Conservation (phyloP, 1,140 invertebrate genomes). For the Cherax quadricarinatus region DNA sequence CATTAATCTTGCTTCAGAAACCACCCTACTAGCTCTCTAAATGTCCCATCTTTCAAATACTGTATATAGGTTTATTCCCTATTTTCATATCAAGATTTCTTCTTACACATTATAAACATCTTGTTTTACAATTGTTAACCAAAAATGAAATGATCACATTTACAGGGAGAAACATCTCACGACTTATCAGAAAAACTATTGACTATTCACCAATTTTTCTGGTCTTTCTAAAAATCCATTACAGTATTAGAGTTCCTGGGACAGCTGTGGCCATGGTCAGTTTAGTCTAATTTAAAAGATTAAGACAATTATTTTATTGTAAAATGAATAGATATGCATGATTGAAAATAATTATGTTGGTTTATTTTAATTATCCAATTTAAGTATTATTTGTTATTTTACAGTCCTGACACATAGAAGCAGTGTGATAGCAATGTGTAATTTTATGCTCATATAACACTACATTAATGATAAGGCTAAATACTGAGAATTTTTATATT, state of each 20-base stretch:
- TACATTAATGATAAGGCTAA: not conserved
- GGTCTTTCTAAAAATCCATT: not conserved
- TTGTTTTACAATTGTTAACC: too few relatives aligned
- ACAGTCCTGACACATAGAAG: not conserved
- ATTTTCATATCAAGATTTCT: too few relatives aligned
- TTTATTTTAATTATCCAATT: not conserved
- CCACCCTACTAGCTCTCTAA: not conserved
- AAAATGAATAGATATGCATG: constrained; percentile 5
- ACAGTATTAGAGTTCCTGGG: not conserved
- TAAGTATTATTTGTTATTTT: not conserved
- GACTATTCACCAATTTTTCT: too few relatives aligned
- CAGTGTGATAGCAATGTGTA: not conserved
- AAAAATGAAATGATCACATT: too few relatives aligned
- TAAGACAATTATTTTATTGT: not conserved
- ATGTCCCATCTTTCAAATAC: not conserved
- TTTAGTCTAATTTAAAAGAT: not conserved
- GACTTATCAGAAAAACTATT: too few relatives aligned
- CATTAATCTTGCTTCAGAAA: not conserved
- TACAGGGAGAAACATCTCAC: too few relatives aligned
- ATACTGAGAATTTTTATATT: not conserved
- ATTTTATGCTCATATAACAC: not conserved
- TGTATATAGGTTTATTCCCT: too few relatives aligned
- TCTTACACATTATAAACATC: too few relatives aligned
- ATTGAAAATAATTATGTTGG: not conserved
- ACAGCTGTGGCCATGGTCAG: not conserved